phyloP scores from a whole-genome alignment of 2,888 invertebrate genomes.

The Bimastos eiseni region DNA sequence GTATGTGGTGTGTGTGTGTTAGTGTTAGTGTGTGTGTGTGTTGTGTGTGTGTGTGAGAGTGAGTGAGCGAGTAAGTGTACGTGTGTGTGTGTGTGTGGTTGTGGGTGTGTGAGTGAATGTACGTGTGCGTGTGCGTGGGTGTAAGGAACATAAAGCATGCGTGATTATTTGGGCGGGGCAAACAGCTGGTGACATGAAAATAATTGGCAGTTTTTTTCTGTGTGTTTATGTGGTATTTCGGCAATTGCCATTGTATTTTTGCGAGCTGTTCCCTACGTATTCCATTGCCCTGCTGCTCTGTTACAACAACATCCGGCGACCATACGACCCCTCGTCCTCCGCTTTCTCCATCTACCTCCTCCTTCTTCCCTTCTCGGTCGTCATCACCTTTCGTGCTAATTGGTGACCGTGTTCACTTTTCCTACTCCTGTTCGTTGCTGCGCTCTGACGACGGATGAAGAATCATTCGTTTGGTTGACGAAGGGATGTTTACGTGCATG shows the following conservation, averaged over 20 bases:
- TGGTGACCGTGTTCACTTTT: not conserved
- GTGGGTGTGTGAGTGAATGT: no score
- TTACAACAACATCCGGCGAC: not conserved
- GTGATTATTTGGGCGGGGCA: not conserved
- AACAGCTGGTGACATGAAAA: not conserved
- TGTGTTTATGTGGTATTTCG: not conserved
- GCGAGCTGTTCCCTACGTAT: not conserved
- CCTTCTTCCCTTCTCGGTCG: not conserved
- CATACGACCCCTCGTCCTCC: no score
- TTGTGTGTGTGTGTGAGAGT: no score
- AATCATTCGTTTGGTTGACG: not conserved
- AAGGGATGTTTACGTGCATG: not conserved
- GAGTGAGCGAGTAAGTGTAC: no score
- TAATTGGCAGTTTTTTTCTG: not conserved
- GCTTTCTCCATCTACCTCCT: no score
- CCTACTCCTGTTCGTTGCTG: not conserved
- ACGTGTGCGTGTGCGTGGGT: no score
- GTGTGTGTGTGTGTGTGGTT: no score
- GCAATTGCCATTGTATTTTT: not conserved
- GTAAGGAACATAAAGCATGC: no score
- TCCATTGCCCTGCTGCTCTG: not conserved
- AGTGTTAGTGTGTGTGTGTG: no score
- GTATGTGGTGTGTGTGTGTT: no score
- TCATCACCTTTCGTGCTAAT: not conserved
- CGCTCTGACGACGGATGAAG: not conserved